Evolutionary conservation across 2,113 vertebrate species (phyloP).

Genomic region (Circaetus cinerascens): DNA sequence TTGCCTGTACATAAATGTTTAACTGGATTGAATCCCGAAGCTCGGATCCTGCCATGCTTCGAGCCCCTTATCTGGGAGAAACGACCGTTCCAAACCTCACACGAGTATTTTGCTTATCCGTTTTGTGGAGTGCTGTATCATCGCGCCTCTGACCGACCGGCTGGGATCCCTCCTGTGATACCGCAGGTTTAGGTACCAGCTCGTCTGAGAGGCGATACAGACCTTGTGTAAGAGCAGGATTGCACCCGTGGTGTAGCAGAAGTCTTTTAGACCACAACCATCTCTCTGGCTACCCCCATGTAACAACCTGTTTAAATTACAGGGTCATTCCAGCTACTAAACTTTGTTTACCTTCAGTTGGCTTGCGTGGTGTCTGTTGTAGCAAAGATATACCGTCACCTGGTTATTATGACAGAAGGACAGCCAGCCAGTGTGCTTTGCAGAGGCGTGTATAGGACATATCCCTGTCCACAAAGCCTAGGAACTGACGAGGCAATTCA

Average conservation of each 20-base stretch:
- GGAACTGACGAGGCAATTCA: neutral
- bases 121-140: neutral
- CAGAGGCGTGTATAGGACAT: rapidly evolving
- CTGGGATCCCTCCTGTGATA: too few species aligned
- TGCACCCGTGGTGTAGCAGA: rapidly evolving
- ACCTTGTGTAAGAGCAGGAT: neutral
- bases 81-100: neutral
- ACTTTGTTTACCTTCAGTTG: neutral
- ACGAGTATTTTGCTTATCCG: rapidly evolving
- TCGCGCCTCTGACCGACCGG: neutral
- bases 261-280: neutral
- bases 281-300: neutral
- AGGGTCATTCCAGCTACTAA: neutral
- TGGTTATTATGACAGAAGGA: too few species aligned
- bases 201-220: neutral
- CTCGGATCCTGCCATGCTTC: neutral
- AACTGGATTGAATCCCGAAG: too few species aligned
- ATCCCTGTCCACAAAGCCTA: neutral
- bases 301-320: too few species aligned
- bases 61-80: neutral
- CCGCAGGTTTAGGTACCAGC: neutral
- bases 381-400: rapidly evolving
- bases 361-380: rapidly evolving
- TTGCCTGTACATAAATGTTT: neutral
- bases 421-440: rapidly evolving